phyloP scores from a whole-genome alignment of 2,797 vertebrate species.

The Astyanax mexicanus region DNA sequence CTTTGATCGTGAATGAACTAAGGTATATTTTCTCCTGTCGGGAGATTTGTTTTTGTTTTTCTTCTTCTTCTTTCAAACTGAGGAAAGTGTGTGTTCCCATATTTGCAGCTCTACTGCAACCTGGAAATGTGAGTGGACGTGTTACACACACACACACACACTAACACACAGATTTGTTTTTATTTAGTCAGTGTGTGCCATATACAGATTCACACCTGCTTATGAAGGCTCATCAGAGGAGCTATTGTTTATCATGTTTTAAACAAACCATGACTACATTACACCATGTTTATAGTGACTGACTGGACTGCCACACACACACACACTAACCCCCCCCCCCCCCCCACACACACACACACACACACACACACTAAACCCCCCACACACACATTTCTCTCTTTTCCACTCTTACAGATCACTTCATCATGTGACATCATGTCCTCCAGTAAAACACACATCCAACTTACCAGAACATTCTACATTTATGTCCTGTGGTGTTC shows the following conservation, averaged over 20 bases:
- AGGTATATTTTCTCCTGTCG: neutral
- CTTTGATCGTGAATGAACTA: neutral
- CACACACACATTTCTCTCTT: too few relatives aligned
- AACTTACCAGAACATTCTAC: slow-evolving; percentile 7
- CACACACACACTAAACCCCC: too few relatives aligned
- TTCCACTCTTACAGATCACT: too few relatives aligned
- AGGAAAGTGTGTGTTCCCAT: slow-evolving; percentile 1
- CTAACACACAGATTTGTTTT: slow-evolving; percentile 33
- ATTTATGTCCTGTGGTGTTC: neutral
- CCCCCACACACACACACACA: slow-evolving; percentile 10
- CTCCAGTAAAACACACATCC: too few relatives aligned
- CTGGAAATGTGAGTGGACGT: slow-evolving; percentile 3
- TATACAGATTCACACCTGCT: slow-evolving; percentile 18
- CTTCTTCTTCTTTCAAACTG: neutral
- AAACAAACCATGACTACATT: neutral
- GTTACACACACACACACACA: slow-evolving; percentile 13
- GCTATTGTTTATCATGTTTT: neutral
- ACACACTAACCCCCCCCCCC: neutral
- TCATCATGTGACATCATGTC: too few relatives aligned
- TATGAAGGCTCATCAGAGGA: neutral
- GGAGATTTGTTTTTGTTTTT: slow-evolving; percentile 15
- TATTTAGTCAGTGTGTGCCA: slow-evolving; percentile 25
- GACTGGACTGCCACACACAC: neutral
- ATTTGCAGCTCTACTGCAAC: neutral
- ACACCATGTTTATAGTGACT: neutral